These are phyloP conservation scores for Rhea pennata DNA, from an alignment of 2,113 vertebrate species.

Conservation along the genomic window DNA sequence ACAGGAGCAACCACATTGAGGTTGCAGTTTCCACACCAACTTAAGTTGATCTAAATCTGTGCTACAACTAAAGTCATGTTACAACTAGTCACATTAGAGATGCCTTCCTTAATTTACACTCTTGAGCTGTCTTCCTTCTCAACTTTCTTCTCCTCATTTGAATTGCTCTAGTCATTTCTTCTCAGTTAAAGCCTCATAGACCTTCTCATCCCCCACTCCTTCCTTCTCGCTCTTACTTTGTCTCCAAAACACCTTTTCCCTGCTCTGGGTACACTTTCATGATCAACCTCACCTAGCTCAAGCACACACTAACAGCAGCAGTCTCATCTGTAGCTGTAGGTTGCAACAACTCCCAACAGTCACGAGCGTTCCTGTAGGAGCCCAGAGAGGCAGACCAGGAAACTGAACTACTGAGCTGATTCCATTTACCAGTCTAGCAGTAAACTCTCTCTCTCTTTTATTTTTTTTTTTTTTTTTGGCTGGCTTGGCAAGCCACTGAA, in stretches of 20 bases:
- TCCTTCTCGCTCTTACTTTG: not conserved
- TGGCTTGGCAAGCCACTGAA: not conserved
- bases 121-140: not conserved
- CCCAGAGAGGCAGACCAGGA: not conserved
- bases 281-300: not conserved
- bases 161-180: not conserved
- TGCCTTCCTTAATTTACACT: not conserved
- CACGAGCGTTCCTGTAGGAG: not conserved
- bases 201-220: not conserved
- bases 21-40: not conserved
- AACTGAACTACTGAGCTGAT: not conserved
- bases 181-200: not conserved
- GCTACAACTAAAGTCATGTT: not conserved
- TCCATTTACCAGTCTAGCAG: not conserved
- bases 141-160: not conserved
- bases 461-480: not conserved
- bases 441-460: not conserved
- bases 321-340: rapidly evolving
- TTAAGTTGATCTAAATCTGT: not conserved
- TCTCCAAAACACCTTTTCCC: not conserved
- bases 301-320: not conserved
- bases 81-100: not conserved
- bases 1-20: not conserved
- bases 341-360: not conserved
- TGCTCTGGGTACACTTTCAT: not conserved